Evolutionary conservation across 2,113 vertebrate species (phyloP).

Genomic region (Heterocephalus glaber): DNA sequence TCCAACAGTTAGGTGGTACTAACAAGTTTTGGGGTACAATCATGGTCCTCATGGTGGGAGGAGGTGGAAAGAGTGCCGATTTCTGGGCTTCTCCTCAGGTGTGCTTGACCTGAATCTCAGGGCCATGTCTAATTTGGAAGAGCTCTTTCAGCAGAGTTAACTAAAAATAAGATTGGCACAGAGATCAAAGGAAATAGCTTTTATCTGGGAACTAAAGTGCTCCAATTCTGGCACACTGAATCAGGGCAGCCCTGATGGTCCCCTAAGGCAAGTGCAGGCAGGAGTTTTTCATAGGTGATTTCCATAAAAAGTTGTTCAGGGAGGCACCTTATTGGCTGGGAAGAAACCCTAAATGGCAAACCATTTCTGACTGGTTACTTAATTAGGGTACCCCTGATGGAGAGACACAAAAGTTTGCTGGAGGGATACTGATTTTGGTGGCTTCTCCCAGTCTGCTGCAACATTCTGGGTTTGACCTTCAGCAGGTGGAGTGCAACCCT

Average conservation of each 20-base stretch:
- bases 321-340: background rate
- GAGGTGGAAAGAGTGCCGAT: background rate
- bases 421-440: background rate
- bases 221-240: background rate
- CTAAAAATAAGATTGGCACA: background rate
- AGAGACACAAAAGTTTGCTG: background rate
- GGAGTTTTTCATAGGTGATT: background rate
- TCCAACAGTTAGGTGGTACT: background rate
- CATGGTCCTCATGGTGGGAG: background rate
- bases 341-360: background rate
- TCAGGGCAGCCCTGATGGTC: background rate
- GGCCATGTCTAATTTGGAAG: background rate
- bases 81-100: background rate
- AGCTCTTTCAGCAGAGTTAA: background rate
- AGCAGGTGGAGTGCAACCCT: background rate
- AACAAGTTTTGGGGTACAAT: background rate
- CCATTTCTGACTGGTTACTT: background rate
- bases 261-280: background rate
- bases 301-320: background rate
- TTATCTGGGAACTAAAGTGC: background rate
- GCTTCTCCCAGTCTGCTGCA: background rate
- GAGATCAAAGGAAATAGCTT: background rate
- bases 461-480: background rate
- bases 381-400: background rate
- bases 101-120: background rate